Evolutionary conservation across 2,888 invertebrate species (phyloP), one percentile per base, ranked within the genome.

Genomic region (Apotomis capreana): DNA sequence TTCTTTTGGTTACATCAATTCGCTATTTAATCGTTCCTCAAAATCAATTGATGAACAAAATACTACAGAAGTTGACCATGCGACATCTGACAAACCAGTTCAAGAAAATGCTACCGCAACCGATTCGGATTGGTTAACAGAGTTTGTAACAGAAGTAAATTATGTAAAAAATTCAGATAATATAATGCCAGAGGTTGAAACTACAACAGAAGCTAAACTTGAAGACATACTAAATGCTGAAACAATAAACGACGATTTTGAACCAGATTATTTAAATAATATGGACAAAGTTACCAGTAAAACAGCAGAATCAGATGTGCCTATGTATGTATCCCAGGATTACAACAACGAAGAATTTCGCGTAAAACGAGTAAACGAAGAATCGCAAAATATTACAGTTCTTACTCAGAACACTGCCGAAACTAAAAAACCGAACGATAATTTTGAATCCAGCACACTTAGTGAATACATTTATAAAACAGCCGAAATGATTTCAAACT

Each of bases 251-350:
- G 88, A 89, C 67, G 91, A 92, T 79, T 89, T 89, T 75, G 92
- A 91, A 76, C 90, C 92, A 0, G 92, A 92, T 80, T 92, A 93
- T 76, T 81, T 92, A 70, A 89, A 76, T 77, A 87, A 85, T 71
- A 84, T 89, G 81, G 84, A 82, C 60, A 74, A 84, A 15, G 84
- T 79, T 63, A 79, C 76, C 60, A 83, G 78, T 65, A 89, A 88
- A 82, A 79, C 79, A 69, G 74, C 81, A 67, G 87, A 90, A 63
- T 82, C 82, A 46, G 88, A 90, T 61, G 85, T 84, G 67, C 86
- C 87, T 3, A 74, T 88, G 58, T 91, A 89, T 74, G 87, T 90
- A 84, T 76, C 80, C 52, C 84, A 87, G 62, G 90, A 92, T 79
- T 91, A 92, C 76, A 89, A 91, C 62, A 87, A 79, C 76, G 89